A percentile compares a stretch with the other conserved stretches of the same genome.
These are phyloP conservation scores for Ormyrus pomaceus DNA, from an alignment of 2,888 invertebrate species.

Conservation along the genomic window DNA sequence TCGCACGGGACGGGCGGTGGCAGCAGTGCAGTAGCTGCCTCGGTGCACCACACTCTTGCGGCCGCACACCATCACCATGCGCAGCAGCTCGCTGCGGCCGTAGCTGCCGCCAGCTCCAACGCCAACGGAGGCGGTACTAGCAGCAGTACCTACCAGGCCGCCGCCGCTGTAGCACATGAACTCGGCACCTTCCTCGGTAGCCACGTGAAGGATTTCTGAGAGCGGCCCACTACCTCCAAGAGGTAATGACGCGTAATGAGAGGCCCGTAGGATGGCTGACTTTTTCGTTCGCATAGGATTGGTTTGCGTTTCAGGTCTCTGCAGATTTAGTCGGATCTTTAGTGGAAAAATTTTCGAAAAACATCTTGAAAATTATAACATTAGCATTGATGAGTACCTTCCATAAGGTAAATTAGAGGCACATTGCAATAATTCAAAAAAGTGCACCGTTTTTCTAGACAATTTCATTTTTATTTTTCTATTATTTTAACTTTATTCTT, in stretches of 20 bases:
- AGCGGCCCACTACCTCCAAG: slow-evolving; percentile 66
- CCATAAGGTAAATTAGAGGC: no score
- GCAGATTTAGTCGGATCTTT: no score
- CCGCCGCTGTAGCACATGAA: slow-evolving; percentile 65
- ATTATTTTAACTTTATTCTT: no score
- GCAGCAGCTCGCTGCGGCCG: slow-evolving; percentile 47
- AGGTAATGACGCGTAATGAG: slow-evolving; percentile 64
- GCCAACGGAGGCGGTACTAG: neutral
- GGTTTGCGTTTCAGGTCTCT: no score
- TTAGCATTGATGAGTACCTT: no score
- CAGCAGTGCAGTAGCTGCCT: slow-evolving; percentile 67
- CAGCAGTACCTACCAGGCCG: slow-evolving; percentile 47
- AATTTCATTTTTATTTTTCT: no score
- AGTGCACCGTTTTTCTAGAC: no score
- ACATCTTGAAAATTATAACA: no score
- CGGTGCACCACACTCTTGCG: slow-evolving; percentile 68
- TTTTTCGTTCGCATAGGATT: no score
- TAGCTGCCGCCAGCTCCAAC: slow-evolving; percentile 40
- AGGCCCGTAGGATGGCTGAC: neutral
- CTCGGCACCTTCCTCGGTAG: slow-evolving; percentile 69
- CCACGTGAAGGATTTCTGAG: slow-evolving; percentile 75
- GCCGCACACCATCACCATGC: slow-evolving; percentile 69
- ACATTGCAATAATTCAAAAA: no score
- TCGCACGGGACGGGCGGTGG: slow-evolving; percentile 57
- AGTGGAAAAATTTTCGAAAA: no score